Percentiles rank a stretch among this genome's conserved stretches.
Conservation (phyloP, 2,888 invertebrate species). For the Drosophila pegasa region DNA sequence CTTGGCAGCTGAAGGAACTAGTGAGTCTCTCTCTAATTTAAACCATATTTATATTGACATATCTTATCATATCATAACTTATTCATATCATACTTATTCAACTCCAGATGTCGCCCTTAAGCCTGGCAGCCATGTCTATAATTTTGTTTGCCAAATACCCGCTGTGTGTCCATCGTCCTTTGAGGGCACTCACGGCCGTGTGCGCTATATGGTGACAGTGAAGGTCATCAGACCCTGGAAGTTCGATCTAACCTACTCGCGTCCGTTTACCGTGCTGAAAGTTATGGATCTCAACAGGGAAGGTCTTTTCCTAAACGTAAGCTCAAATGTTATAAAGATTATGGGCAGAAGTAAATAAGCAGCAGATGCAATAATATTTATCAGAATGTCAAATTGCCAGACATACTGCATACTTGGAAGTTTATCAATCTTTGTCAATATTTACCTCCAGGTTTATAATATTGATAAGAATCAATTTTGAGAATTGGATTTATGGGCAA, state of each 20-base stretch:
- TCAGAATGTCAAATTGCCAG: no score
- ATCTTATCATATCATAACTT: no score
- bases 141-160: slow-evolving; percentile 86
- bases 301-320: slow-evolving; percentile 58
- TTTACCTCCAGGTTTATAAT: no score
- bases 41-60: not conserved
- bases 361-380: no score
- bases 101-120: slow-evolving; percentile 72
- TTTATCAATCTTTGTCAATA: not conserved
- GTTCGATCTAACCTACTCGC: slow-evolving; percentile 88
- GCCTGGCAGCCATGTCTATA: slow-evolving; percentile 85
- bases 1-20: slow-evolving; percentile 19
- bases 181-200: slow-evolving; percentile 85
- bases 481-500: no score
- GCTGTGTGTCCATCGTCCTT: slow-evolving; percentile 86
- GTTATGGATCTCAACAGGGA: slow-evolving; percentile 88
- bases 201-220: slow-evolving; percentile 87
- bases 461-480: no score
- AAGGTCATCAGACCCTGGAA: slow-evolving; percentile 93
- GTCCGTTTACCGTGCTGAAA: slow-evolving; percentile 91
- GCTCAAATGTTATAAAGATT: no score
- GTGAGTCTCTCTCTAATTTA: not conserved
- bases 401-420: no score
- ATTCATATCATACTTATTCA: not conserved
- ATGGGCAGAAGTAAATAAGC: no score